Conservation (phyloP, 2,888 invertebrate species). For the Drosophila sordidula region DNA sequence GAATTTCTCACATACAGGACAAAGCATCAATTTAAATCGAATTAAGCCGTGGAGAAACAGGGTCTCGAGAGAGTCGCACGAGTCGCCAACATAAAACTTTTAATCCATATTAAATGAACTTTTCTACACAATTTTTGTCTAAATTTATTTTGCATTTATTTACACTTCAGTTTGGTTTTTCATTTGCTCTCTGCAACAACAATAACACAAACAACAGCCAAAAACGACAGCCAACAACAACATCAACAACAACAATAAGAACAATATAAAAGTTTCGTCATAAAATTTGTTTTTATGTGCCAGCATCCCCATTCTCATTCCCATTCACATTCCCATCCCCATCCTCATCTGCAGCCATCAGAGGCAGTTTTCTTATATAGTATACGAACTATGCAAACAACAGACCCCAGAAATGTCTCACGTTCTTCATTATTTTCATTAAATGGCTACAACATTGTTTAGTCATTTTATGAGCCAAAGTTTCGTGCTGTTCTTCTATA, state of each 20-base stretch:
- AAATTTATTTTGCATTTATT: conserved; percentile 72
- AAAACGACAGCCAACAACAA: conserved; percentile 17
- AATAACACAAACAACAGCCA: conserved; percentile 22
- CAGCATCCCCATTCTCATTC: conserved; percentile 14
- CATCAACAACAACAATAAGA: conserved; percentile 35
- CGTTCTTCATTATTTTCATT: conserved; percentile 71
- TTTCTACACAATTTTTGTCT: conserved; percentile 67
- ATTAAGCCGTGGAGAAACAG: conserved; percentile 46
- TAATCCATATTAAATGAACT: conserved; percentile 77
- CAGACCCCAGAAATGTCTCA: conserved; percentile 54
- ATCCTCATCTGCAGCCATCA: conserved; percentile 2
- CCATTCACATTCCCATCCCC: background rate
- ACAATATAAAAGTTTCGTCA: conserved; percentile 63
- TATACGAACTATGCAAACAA: conserved; percentile 40
- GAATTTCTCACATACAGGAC: conserved; percentile 35
- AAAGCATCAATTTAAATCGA: conserved; percentile 54
- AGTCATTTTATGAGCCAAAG: conserved; percentile 57
- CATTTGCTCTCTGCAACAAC: conserved; percentile 33
- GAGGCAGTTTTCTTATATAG: conserved; percentile 33
- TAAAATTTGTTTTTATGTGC: conserved; percentile 71
- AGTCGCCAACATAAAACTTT: conserved; percentile 60
- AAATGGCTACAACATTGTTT: conserved; percentile 62
- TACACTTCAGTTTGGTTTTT: conserved; percentile 66
- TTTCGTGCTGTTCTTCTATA: conserved; percentile 35
- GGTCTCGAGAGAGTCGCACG: conserved; percentile 31